Base-by-base conservation (phyloP, 2,888 invertebrate species). In the Prosopocoilus inquinatus region DNA sequence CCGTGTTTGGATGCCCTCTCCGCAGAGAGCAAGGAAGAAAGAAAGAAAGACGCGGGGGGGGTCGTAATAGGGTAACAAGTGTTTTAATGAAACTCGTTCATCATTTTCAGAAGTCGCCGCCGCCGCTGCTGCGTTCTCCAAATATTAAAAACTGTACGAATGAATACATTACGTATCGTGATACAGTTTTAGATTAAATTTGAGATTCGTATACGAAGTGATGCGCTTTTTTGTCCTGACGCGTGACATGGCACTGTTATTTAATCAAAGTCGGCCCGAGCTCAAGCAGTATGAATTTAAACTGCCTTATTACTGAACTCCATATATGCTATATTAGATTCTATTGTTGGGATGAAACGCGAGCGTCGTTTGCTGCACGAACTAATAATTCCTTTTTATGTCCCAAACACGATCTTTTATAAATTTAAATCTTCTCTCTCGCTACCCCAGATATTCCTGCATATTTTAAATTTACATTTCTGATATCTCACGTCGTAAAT, bases 241-340 rank as follows among this genome's bases (percentile, higher is more conserved):
- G 64, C 67, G 65, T 68, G 67, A 68, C 67, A 63, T 67, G 68
- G 67, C 67, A 67, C 64, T 64, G 66, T 66, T 69, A 67, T 68
- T 69, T 70, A 69, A 69, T 68, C 69, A 69, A 68, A 67, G 66
- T 63, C 67, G 63, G 60, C 61, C 20, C 53, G 58, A 57, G 64
- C 50, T 49, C 50, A 63, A 60, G 62, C 64, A 57, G 66, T 65
- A 69, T 69, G 70, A 70, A 70, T 69, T 69, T 70, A 70, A 70
- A 70, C 68, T 65, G 69, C 69, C 69, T 70, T 67, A 69, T 69
- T 70, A 69, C 64, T 41, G 54, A 64, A 65, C 63, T 66, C 67
- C 66, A 66, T 67, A 68, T 66, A 64, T 65, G 65, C 64, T 62
- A 62, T 67, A 68, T 70, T 66, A 67, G 66, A 63, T 68, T 68